Conservation (phyloP, 2,888 invertebrate species). For the Ormyrus nitidulus region DNA sequence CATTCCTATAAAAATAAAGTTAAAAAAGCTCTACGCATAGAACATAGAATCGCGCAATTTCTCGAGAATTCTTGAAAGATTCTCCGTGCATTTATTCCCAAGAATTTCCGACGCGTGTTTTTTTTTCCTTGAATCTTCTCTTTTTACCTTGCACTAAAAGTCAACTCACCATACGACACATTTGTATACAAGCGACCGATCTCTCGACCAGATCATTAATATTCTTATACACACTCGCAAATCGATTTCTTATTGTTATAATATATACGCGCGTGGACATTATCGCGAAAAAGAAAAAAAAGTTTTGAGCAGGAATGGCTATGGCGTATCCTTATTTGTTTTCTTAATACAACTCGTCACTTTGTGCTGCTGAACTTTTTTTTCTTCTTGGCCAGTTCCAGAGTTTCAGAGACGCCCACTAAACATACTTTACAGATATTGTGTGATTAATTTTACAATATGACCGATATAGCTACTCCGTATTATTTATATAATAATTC, state of each 20-base stretch:
- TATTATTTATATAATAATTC: constrained; percentile 55
- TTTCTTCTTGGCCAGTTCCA: constrained; percentile 56
- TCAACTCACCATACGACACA: constrained; percentile 35
- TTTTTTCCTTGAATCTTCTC: constrained; percentile 16
- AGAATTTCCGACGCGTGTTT: constrained; percentile 16
- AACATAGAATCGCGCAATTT: constrained; percentile 45
- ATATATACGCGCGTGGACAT: constrained; percentile 26
- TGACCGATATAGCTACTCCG: constrained; percentile 48
- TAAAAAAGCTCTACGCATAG: constrained; percentile 46
- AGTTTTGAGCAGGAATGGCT: constrained; percentile 35
- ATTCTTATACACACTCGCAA: constrained; percentile 38
- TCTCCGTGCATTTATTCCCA: background rate
- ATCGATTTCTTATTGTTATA: constrained; percentile 35
- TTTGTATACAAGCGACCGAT: constrained; percentile 50
- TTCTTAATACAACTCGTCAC: constrained; percentile 29
- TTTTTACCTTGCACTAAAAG: background rate
- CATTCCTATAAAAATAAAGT: constrained; percentile 56
- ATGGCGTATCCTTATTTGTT: constrained; percentile 3
- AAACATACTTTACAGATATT: constrained; percentile 57
- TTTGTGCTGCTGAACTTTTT: constrained; percentile 17
- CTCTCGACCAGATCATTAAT: constrained; percentile 24
- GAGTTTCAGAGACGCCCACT: constrained; percentile 54
- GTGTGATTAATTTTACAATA: constrained; percentile 58
- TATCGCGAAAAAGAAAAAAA: constrained; percentile 39
- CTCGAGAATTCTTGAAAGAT: constrained; percentile 4